Percentiles rank a stretch among this genome's conserved stretches.
These are phyloP conservation scores for Eudyptes chrysolophus DNA, from an alignment of 2,113 vertebrate genomes.

Conservation along the genomic window DNA sequence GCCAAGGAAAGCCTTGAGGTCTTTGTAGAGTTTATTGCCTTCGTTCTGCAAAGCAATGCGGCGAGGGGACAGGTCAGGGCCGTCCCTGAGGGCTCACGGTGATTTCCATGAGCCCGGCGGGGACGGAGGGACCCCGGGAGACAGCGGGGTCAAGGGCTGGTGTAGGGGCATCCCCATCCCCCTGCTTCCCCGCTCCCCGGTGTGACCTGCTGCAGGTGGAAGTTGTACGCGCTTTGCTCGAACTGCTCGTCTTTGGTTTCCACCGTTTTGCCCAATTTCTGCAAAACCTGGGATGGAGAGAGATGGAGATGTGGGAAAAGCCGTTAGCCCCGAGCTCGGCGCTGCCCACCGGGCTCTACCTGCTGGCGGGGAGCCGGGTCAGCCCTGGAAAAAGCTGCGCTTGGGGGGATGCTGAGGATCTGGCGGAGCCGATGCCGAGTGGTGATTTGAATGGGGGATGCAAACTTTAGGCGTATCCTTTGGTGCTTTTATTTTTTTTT, in stretches of 20 bases:
- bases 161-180: not conserved
- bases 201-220: constrained; percentile 89
- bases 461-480: fast-evolving
- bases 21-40: constrained; percentile 87
- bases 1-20: constrained; percentile 85
- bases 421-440: fast-evolving
- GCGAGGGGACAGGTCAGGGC: not conserved
- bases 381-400: fast-evolving
- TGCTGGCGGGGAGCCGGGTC: fast-evolving
- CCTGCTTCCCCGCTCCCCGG: not conserved
- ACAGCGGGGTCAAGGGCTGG: not conserved
- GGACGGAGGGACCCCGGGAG: not conserved
- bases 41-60: constrained; percentile 75
- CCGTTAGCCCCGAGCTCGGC: fast-evolving
- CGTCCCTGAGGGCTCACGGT: fast-evolving
- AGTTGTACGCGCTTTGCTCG: constrained; percentile 78
- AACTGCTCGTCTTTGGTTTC: constrained; percentile 93
- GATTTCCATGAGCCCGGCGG: fast-evolving
- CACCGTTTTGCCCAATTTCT: constrained; percentile 88
- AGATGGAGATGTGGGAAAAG: fast-evolving
- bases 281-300: constrained; percentile 81
- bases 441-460: fast-evolving
- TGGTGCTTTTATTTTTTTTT: fast-evolving
- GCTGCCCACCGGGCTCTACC: not conserved
- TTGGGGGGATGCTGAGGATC: fast-evolving